Evolutionary conservation across 2,888 invertebrate genomes (phyloP), one percentile per base, ranked within the genome.

Genomic region (Thumatha senex): DNA sequence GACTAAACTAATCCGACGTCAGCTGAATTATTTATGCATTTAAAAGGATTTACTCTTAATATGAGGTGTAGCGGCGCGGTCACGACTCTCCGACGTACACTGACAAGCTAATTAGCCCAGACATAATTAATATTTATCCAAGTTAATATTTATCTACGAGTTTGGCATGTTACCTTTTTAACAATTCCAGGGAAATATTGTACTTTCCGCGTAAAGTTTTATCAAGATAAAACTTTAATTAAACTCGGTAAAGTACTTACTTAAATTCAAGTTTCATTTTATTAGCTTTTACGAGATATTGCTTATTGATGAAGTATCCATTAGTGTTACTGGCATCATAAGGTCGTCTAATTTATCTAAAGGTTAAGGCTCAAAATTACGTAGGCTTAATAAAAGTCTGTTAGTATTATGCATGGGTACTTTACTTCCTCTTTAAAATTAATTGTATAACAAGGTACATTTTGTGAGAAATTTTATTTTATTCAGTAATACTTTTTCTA

Each of bases 1-100:
- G 69, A 49, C 67, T 10, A 48, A 49, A 56, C 65, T 86, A 85
- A 89, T 89, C 88, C 83, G 54, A 71, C 72, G 82, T 77, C 81
- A 78, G 81, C 84, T 89, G 82, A 88, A 89, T 90, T 82, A 90
- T 89, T 83, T 83, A 89, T 88, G 89, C 86, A 90, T 90, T 87
- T 89, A 84, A 88, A 88, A 88, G 90, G 90, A 89, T 89, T 88
- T 88, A 79, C 80, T 83, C 81, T 78, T 90, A 90, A 90, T 90
- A 84, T 87, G 88, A 88, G 85, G 84, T 86, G 82, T 81, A 84
- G 84, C 80, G 72, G 79, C 84, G 78, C 83, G 84, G 88, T 85
- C 90, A 89, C 89, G 89, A 85, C 80, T 85, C 80, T 61, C 72
- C 61, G 74, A 66, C 76, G 72, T 57, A 67, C 58, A 62, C 66